Evolutionary conservation across 2,797 vertebrate genomes (phyloP), one percentile per base, ranked within the genome.

Genomic region (Tauraco hartlaubi): DNA sequence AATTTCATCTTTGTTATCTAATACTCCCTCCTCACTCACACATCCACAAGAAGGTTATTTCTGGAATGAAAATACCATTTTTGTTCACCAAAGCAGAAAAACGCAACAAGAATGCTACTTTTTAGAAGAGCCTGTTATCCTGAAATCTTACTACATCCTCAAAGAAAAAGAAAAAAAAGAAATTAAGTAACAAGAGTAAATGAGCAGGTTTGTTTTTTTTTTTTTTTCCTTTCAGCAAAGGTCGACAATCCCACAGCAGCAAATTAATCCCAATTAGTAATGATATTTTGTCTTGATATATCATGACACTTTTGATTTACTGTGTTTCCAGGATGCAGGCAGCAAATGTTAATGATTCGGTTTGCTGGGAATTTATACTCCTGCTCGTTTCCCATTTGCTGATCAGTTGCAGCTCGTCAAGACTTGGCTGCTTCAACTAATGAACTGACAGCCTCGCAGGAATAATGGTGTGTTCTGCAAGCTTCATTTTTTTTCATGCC

Each of bases 181-280:
- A 97, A 96, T 94, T 97, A 97, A 97, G 94, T 95, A 97, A 96
- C 89, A 96, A 95, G 96, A 96, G 92, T 96, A 98, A 98, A 98
- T 9, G 4, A 98, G 96, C 69, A 96, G 92, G 20, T 7, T 39
- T 48, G n/a, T 17, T 35, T 28, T 52, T 25, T 78, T 48, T 91
- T 96, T 97, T 96, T 94, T 97, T 96, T 97, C 85, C 96, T 97
- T 97, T 94, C 93, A 96, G 93, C 90, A 98, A 98, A 98, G 97
- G 97, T 98, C 96, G 90, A 93, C 97, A 98, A 96, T 98, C 97
- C 98, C 97, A 97, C 96, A 94, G 97, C 95, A 98, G 96, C 96
- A 97, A 98, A 98, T 98, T 98, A 99, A 98, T 98, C 98, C 98
- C 98, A 98, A 98, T 98, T 98, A 98, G 98, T 97, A 98, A 98